phyloP scores from a whole-genome alignment of 1,140 invertebrate genomes.

The Drosophila sucinea region DNA sequence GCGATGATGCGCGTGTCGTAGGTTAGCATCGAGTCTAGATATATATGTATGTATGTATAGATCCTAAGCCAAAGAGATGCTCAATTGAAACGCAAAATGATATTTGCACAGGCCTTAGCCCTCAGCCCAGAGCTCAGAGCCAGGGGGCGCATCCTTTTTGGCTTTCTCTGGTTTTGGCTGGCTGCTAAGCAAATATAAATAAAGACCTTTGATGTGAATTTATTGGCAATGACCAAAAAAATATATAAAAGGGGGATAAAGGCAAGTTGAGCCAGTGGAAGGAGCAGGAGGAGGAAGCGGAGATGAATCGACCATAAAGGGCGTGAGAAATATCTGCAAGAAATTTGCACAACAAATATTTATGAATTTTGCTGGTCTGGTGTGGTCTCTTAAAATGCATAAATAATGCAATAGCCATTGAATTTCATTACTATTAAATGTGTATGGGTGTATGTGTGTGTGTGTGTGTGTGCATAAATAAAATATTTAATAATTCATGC shows the following conservation, averaged over 20 bases:
- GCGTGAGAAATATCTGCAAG: conserved; percentile 63
- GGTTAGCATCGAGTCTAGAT: conserved; percentile 41
- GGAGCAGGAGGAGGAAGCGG: background rate
- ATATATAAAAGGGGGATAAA: conserved; percentile 21
- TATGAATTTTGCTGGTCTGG: conserved; percentile 62
- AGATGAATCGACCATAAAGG: conserved; percentile 6
- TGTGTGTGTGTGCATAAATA: conserved; percentile 68
- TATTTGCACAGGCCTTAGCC: conserved; percentile 66
- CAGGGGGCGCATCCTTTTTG: conserved; percentile 70
- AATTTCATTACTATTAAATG: conserved; percentile 39
- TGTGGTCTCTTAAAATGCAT: conserved; percentile 57
- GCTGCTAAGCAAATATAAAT: conserved; percentile 80
- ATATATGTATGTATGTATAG: conserved; percentile 9
- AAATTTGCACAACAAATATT: conserved; percentile 81
- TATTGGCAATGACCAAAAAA: conserved; percentile 66
- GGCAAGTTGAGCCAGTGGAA: background rate
- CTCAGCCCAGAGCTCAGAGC: conserved; percentile 29
- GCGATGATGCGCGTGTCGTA: conserved; percentile 76
- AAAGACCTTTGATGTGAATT: conserved; percentile 82
- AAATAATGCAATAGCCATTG: conserved; percentile 67
- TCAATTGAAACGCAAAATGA: conserved; percentile 80
- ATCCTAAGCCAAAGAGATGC: conserved; percentile 57
- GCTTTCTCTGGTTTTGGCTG: conserved; percentile 32
- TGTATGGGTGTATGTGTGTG: conserved; percentile 19
- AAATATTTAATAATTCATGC: conserved; percentile 36